phyloP scores from a whole-genome alignment of 2,797 vertebrate genomes.

The Taeniopygia guttata region DNA sequence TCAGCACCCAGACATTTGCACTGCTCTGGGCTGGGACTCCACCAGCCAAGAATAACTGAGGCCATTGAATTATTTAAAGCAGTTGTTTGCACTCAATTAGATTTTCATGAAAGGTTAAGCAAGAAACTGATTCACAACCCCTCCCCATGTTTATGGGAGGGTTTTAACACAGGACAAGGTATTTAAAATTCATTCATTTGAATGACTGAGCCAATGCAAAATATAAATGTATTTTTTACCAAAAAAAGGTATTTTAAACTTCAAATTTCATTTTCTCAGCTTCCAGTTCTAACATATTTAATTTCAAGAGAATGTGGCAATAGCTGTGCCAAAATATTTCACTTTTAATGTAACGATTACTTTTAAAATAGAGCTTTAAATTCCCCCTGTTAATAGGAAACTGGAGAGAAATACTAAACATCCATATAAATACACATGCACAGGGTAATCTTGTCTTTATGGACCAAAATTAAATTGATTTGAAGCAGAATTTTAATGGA shows the following conservation, averaged over 20 bases:
- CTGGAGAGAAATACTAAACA: neutral
- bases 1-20: conserved; percentile 20
- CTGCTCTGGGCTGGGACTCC: neutral
- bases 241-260: neutral
- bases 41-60: conserved; percentile 48
- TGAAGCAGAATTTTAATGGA: neutral
- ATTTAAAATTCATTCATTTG: neutral
- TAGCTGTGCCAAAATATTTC: neutral
- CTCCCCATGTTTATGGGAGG: neutral
- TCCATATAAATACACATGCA: neutral
- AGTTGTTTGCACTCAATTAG: conserved; percentile 62
- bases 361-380: neutral
- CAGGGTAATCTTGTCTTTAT: neutral
- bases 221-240: neutral
- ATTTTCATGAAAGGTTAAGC: conserved; percentile 62
- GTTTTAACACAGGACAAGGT: neutral
- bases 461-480: neutral
- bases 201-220: neutral
- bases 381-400: neutral
- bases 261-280: neutral
- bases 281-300: neutral
- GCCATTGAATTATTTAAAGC: conserved; percentile 48
- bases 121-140: conserved; percentile 27
- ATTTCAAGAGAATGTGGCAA: neutral
- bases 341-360: neutral